These are phyloP conservation scores for Drosophila sp. DNA, from an alignment of 1,140 invertebrate species.

Conservation along the genomic window DNA sequence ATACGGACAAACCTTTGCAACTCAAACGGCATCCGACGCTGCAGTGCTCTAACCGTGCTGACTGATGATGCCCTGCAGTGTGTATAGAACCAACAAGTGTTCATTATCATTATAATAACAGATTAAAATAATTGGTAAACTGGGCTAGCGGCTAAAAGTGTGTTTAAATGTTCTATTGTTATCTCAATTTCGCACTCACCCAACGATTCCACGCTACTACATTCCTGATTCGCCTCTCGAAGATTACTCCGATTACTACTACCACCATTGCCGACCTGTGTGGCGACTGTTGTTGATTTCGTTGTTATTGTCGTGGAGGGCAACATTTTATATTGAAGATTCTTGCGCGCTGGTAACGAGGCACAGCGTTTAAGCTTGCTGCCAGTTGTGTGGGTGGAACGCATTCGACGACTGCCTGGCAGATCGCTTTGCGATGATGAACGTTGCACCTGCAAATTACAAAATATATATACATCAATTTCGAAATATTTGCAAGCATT, in stretches of 20 bases:
- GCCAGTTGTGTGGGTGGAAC: constrained; percentile 76
- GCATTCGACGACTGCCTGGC: constrained; percentile 83
- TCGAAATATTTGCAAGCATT: too few relatives aligned
- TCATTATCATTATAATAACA: constrained; percentile 22
- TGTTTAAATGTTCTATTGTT: not conserved
- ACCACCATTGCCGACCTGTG: constrained; percentile 36
- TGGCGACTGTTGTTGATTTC: constrained; percentile 45
- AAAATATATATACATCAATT: not conserved
- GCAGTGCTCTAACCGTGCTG: constrained; percentile 59
- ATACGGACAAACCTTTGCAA: constrained; percentile 76
- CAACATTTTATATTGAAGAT: constrained; percentile 56
- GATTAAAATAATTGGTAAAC: not conserved
- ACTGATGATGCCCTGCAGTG: constrained; percentile 60
- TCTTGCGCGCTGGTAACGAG: constrained; percentile 84
- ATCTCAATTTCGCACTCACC: constrained; percentile 60
- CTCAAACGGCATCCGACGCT: constrained; percentile 56
- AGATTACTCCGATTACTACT: constrained; percentile 50
- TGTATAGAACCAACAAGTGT: constrained; percentile 60
- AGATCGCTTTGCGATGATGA: constrained; percentile 86
- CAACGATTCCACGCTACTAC: constrained; percentile 79
- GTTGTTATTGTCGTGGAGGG: constrained; percentile 26
- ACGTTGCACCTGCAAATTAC: constrained; percentile 82
- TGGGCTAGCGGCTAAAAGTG: constrained; percentile 34
- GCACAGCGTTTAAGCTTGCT: constrained; percentile 86
- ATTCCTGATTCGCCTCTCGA: constrained; percentile 44